These are phyloP conservation scores for Pyrocephalus nanus DNA, from an alignment of 2,797 vertebrate genomes.

Conservation along the genomic window DNA sequence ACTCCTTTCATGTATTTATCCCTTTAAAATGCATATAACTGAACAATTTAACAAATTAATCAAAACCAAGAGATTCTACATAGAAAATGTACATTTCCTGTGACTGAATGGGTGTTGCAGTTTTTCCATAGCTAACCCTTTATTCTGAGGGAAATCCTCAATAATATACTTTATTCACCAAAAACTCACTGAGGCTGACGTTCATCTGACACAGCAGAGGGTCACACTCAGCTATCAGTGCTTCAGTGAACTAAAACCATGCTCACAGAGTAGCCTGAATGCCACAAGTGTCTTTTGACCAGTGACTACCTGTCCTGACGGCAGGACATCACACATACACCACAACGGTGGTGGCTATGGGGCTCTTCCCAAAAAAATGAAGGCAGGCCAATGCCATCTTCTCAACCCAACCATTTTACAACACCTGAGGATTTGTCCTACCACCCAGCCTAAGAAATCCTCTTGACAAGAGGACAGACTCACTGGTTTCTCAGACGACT, in stretches of 20 bases:
- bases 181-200: not conserved
- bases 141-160: not conserved
- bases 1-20: not conserved
- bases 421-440: not conserved
- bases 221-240: not conserved
- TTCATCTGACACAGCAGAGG: not conserved
- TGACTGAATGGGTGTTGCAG: not conserved
- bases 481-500: not conserved
- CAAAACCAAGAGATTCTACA: not conserved
- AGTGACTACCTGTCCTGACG: not conserved
- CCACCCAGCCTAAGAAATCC: not conserved
- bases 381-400: not conserved
- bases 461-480: not conserved
- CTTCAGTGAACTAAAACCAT: not conserved
- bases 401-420: not conserved
- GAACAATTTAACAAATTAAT: not conserved
- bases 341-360: accelerated
- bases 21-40: not conserved
- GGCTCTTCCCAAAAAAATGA: not conserved
- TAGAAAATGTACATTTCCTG: not conserved
- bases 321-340: not conserved
- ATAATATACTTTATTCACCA: not conserved
- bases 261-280: not conserved
- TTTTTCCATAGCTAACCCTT: not conserved
- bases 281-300: not conserved